Conservation (phyloP, 2,113 vertebrate genomes). For the Pavo muticus region DNA sequence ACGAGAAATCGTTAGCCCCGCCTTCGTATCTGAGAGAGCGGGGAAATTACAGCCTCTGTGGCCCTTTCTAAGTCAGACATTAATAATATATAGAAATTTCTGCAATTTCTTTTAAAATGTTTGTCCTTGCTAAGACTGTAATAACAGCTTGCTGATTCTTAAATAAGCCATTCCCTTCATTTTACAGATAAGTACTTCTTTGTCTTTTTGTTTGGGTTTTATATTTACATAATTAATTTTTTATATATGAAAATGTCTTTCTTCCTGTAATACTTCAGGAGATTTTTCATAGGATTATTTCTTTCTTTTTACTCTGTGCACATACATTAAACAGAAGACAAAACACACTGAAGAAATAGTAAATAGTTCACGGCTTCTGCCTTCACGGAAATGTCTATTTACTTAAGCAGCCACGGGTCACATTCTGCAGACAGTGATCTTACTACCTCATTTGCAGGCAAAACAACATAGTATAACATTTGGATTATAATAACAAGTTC, state of each 20-base stretch:
- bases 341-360: background rate
- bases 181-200: background rate
- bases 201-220: background rate
- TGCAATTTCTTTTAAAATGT: background rate
- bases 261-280: background rate
- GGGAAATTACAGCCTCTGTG: accelerated
- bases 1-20: background rate
- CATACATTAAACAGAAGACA: background rate
- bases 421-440: background rate
- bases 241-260: background rate
- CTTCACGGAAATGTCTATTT: background rate
- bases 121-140: background rate
- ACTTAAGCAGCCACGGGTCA: background rate
- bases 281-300: background rate
- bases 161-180: background rate
- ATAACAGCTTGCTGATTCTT: background rate
- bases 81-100: background rate
- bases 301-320: background rate
- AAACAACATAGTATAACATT: background rate
- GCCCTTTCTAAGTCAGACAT: background rate
- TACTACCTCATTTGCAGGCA: background rate
- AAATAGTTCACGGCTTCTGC: background rate
- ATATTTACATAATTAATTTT: background rate
- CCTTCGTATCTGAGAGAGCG: background rate
- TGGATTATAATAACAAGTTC: background rate